Evolutionary conservation across 2,797 vertebrate genomes (phyloP).

Genomic region (Natrix natrix): DNA sequence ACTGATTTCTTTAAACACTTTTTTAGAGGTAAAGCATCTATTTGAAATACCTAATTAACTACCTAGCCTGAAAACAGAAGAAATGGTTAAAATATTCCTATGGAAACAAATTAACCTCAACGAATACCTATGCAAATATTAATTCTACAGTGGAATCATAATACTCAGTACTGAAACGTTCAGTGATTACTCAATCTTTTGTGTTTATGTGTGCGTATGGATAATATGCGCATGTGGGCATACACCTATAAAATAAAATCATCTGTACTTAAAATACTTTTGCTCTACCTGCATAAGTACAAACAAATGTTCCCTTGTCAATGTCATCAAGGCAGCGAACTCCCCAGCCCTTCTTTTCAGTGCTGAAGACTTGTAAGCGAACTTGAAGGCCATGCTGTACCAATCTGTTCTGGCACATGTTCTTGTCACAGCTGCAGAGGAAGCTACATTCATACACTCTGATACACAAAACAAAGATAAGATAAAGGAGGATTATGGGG

Average conservation of each 20-base stretch:
- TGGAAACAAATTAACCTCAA: neutral
- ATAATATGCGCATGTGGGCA: neutral
- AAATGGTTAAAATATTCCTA: neutral
- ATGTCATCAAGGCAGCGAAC: constrained; percentile 92
- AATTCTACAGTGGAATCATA: neutral
- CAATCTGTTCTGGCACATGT: constrained; percentile 88
- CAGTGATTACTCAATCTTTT: neutral
- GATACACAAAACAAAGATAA: constrained; percentile 44
- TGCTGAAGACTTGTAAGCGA: constrained; percentile 89
- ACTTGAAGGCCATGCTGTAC: constrained; percentile 87
- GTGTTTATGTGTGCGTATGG: neutral
- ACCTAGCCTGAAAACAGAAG: neutral
- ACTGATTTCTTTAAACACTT: neutral
- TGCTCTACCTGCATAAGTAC: constrained; percentile 85
- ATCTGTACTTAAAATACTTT: constrained; percentile 8
- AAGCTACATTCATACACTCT: constrained; percentile 91
- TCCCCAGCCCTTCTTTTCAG: constrained; percentile 83
- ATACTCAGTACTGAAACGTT: neutral
- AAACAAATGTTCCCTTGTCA: constrained; percentile 89
- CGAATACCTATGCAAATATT: neutral
- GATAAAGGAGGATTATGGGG: neutral
- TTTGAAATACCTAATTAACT: neutral
- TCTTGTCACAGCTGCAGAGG: constrained; percentile 82
- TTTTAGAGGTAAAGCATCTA: neutral
- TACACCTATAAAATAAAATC: neutral